phyloP scores from a whole-genome alignment of 2,797 vertebrate genomes.

The Pangasius djambal region DNA sequence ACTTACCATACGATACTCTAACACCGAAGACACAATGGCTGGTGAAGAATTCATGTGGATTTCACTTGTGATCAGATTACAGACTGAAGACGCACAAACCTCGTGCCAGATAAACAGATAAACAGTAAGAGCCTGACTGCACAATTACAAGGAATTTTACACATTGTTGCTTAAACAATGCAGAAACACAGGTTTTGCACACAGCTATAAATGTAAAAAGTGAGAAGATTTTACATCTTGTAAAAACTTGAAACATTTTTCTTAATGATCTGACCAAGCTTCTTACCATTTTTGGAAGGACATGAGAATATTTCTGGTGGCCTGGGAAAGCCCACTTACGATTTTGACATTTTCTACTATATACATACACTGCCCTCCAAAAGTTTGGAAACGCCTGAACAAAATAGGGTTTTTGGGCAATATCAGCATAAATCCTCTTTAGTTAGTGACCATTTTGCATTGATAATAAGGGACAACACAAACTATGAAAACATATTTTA shows the following conservation, averaged over 20 bases:
- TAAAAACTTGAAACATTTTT: too few species aligned
- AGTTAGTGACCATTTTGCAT: too few species aligned
- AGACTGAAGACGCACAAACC: conserved; percentile 3
- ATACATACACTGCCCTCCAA: too few species aligned
- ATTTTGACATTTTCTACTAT: neutral
- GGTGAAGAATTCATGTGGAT: conserved; percentile 15
- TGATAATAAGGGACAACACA: too few species aligned
- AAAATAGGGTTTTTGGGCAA: too few species aligned
- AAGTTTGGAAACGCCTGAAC: too few species aligned
- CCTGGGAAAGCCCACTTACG: too few species aligned
- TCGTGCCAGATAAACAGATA: conserved; percentile 22
- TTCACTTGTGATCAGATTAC: conserved; percentile 10
- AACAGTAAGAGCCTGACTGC: neutral
- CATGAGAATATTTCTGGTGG: neutral
- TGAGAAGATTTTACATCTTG: neutral
- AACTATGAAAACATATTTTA: too few species aligned
- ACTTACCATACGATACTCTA: neutral
- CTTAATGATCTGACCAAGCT: too few species aligned
- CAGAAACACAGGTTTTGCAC: neutral
- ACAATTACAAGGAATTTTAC: neutral
- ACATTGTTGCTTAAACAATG: neutral
- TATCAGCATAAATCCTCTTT: too few species aligned
- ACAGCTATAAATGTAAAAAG: neutral
- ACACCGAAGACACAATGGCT: neutral
- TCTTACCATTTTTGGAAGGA: neutral